A percentile compares a stretch with the other conserved stretches of the same genome.
Evolutionary conservation across 2,797 vertebrate species (phyloP).

Genomic region (Ataeniobius toweri): DNA sequence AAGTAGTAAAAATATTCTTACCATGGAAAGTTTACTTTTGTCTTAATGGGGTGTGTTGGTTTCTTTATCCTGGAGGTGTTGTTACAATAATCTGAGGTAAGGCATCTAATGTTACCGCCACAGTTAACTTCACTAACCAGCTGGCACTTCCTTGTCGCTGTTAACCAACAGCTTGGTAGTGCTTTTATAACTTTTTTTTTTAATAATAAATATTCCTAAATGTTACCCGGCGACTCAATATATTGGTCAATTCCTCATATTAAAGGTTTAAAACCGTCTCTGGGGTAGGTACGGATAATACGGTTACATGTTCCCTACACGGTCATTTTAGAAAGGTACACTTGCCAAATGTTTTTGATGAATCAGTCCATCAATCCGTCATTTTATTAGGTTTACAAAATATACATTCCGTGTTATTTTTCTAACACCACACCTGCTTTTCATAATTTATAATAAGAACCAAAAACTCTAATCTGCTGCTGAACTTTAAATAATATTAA

Average conservation of each 20-base stretch:
- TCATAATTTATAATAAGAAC: not conserved
- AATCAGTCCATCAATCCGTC: not conserved
- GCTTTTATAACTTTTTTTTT: not conserved
- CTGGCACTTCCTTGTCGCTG: not conserved
- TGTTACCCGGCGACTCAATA: not conserved
- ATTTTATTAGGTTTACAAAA: too few species aligned
- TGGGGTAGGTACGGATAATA: conserved; percentile 2
- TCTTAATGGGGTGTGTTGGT: not conserved
- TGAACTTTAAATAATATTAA: not conserved
- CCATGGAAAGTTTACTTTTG: not conserved
- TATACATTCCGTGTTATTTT: not conserved
- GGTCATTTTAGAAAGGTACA: conserved; percentile 8
- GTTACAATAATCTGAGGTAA: not conserved
- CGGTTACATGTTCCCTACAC: not conserved
- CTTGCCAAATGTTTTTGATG: not conserved
- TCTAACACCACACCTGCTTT: not conserved
- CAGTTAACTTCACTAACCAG: not conserved
- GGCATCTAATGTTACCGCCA: too few species aligned
- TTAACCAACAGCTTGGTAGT: not conserved
- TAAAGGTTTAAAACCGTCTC: not conserved
- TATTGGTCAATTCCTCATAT: too few species aligned
- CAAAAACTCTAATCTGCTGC: too few species aligned
- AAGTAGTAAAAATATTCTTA: conserved; percentile 60
- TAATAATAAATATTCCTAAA: not conserved
- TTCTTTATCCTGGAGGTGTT: not conserved